Evolutionary conservation across 2,888 invertebrate genomes (phyloP).

Genomic region (Mesoligia furuncula): DNA sequence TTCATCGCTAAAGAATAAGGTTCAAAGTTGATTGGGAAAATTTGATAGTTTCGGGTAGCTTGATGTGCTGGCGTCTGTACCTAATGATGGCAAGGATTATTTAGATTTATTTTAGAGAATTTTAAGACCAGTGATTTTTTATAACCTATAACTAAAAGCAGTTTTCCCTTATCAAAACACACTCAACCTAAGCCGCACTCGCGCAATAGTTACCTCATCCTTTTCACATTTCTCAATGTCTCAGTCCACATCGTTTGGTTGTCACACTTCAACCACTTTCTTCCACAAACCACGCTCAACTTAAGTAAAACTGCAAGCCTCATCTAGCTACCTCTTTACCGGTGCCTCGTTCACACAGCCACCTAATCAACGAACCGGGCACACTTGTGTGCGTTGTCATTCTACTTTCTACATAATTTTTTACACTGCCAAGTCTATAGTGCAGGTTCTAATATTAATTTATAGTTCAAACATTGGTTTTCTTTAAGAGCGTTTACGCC

Average conservation of each 20-base stretch:
- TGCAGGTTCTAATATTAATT: constrained; percentile 55
- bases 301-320: constrained; percentile 10
- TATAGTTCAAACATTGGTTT: constrained; percentile 40
- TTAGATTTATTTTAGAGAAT: neutral
- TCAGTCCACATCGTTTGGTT: neutral
- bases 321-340: constrained; percentile 39
- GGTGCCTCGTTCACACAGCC: constrained; percentile 68
- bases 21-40: no score
- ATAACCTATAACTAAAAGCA: neutral
- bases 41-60: no score
- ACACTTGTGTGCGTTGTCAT: constrained; percentile 82
- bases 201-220: no score
- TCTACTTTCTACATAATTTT: constrained; percentile 88
- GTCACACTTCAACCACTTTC: neutral
- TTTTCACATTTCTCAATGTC: neutral
- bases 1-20: no score
- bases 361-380: constrained; percentile 77
- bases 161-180: neutral
- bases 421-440: constrained; percentile 78
- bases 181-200: neutral
- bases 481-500: no score
- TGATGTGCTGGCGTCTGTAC: no score
- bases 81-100: neutral
- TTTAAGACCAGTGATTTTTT: neutral
- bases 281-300: neutral